These are phyloP conservation scores for Myrmecobius fasciatus DNA, from an alignment of 2,113 vertebrate species.

Conservation along the genomic window DNA sequence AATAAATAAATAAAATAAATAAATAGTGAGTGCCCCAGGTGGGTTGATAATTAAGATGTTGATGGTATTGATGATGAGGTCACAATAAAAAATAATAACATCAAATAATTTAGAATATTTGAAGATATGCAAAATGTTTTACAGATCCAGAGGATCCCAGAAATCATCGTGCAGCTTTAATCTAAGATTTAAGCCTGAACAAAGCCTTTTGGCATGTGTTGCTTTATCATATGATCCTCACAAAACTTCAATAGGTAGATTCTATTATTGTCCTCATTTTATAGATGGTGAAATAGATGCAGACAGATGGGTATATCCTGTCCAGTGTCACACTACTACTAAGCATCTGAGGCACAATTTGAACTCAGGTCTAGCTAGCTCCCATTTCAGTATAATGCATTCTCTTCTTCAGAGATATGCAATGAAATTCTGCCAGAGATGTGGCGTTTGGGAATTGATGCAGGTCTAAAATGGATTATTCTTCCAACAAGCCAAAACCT, in stretches of 20 bases:
- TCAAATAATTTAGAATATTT: neutral
- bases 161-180: neutral
- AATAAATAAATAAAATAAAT: too few species aligned
- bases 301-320: neutral
- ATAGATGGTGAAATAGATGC: neutral
- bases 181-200: neutral
- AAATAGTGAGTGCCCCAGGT: neutral
- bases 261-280: neutral
- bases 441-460: neutral
- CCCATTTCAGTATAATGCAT: neutral
- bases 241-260: neutral
- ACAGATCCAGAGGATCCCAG: neutral
- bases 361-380: neutral
- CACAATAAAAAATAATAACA: neutral
- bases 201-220: neutral
- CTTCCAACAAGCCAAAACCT: neutral
- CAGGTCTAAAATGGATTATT: neutral
- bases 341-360: neutral
- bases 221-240: neutral
- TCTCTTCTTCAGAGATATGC: neutral
- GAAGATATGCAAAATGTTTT: neutral
- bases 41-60: neutral
- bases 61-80: neutral
- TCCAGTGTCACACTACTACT: neutral
- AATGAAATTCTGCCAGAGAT: neutral